These are phyloP conservation scores for Sardinella longiceps DNA, from an alignment of 2,797 vertebrate genomes.

Conservation along the genomic window DNA sequence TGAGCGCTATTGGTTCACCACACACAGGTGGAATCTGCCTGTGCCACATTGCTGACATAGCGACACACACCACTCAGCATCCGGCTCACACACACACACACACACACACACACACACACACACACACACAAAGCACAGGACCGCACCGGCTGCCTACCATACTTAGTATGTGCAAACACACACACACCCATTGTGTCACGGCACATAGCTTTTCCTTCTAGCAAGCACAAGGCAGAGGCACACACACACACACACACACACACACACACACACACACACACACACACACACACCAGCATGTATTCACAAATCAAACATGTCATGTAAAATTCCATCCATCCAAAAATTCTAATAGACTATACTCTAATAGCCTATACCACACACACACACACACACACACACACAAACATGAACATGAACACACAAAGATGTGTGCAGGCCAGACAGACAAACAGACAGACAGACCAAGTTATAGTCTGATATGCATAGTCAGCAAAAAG, in stretches of 20 bases:
- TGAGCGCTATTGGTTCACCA: not conserved
- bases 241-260: constrained; percentile 9
- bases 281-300: not conserved
- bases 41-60: not conserved
- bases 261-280: not conserved
- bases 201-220: no score
- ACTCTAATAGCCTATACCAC: not conserved
- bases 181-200: not conserved
- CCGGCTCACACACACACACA: not conserved
- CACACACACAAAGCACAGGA: no score
- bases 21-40: not conserved
- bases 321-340: not conserved
- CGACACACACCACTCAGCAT: not conserved
- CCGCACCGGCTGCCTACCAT: no score
- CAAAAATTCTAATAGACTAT: no score
- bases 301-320: not conserved
- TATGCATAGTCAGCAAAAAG: not conserved
- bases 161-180: no score
- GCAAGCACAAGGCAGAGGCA: no score
- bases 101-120: not conserved
- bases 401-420: not conserved
- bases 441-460: not conserved
- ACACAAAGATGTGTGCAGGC: not conserved
- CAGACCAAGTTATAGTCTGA: no score
- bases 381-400: not conserved